phyloP scores from a whole-genome alignment of 2,797 vertebrate genomes.

The Ateles fusciceps region DNA sequence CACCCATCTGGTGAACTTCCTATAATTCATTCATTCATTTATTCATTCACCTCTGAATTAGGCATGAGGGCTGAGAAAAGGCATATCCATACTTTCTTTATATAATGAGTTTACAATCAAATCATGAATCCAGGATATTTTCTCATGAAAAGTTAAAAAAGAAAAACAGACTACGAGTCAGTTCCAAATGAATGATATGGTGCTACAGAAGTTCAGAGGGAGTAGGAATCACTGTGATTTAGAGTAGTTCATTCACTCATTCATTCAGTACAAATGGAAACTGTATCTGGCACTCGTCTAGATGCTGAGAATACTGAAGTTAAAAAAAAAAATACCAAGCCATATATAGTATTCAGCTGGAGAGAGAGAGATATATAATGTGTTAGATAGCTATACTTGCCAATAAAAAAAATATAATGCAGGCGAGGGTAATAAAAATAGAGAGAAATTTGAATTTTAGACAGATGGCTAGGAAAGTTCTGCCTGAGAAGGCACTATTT shows the following conservation, averaged over 20 bases:
- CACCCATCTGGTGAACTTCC: background rate
- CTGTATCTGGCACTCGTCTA: background rate
- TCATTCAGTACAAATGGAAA: background rate
- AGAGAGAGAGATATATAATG: background rate
- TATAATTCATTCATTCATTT: background rate
- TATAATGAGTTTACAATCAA: background rate
- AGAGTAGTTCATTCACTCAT: background rate
- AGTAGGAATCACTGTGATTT: background rate
- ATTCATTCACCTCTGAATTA: background rate
- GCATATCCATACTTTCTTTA: background rate
- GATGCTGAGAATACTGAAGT: background rate
- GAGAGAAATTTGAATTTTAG: background rate
- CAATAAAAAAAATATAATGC: background rate
- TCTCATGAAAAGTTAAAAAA: background rate
- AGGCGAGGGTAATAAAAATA: background rate
- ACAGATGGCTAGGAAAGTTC: background rate
- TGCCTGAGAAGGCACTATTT: background rate
- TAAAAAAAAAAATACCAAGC: background rate
- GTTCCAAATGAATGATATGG: background rate
- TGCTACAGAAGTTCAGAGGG: background rate
- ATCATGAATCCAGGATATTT: background rate
- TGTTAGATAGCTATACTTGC: background rate
- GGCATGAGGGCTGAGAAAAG: background rate
- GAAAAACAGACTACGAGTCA: background rate
- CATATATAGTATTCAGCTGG: background rate